These are phyloP conservation scores for Henricia sp. DNA, from an alignment of 53 echinoderm and acorn worm species.

Conservation along the genomic window DNA sequence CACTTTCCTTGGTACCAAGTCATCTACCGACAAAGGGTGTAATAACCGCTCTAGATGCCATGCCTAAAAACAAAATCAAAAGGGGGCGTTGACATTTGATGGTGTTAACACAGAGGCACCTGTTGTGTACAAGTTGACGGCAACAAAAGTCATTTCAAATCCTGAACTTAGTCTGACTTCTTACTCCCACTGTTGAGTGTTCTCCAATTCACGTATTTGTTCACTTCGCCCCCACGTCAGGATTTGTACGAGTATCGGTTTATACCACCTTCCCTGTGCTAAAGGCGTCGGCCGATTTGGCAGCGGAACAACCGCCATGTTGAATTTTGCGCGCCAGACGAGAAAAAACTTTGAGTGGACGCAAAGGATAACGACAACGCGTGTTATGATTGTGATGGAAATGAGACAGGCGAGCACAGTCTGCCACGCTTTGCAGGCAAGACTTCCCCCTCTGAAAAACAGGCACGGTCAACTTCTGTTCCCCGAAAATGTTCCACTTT, in stretches of 20 bases:
- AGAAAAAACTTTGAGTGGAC: conserved; percentile 24
- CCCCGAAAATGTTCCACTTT: conserved; percentile 33
- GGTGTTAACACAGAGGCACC: conserved; percentile 21
- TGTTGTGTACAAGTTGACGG: conserved; percentile 18
- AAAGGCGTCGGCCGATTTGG: neutral
- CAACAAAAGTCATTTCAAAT: conserved; percentile 37
- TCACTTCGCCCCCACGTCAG: no score
- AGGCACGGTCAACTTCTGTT: conserved; percentile 51
- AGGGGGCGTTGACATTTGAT: conserved; percentile 32
- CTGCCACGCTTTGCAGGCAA: conserved; percentile 46
- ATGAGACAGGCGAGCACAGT: conserved; percentile 23
- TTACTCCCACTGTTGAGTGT: neutral
- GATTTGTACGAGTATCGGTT: neutral
- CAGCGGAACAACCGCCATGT: conserved; percentile 35
- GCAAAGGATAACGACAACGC: conserved; percentile 46
- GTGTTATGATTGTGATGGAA: conserved; percentile 62
- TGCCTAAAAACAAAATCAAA: conserved; percentile 8
- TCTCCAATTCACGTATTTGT: neutral
- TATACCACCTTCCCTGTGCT: neutral
- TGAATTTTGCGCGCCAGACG: conserved; percentile 18
- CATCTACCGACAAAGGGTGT: neutral
- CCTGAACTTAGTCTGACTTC: conserved; percentile 17
- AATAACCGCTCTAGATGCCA: conserved; percentile 15
- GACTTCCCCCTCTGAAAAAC: conserved; percentile 2
- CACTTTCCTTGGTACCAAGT: neutral